Base-by-base conservation (phyloP, 2,797 vertebrate species). In the Pachyuromys duprasi region DNA sequence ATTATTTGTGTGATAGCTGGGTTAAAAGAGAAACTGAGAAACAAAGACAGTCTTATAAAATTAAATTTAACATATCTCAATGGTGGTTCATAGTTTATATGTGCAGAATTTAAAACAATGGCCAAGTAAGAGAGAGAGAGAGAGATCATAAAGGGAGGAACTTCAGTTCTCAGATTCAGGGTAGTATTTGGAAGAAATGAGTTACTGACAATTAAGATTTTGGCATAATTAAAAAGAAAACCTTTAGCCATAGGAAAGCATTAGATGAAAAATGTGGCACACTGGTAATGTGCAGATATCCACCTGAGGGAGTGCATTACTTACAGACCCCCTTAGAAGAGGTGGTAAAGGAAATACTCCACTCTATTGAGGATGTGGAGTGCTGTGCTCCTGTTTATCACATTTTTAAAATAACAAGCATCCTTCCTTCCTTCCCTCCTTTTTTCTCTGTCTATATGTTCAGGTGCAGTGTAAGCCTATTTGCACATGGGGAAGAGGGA, bases 121-220 rank as follows among this genome's bases (percentile, higher is more conserved):
- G 18, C 33, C 78, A 65, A 42, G 42, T 49, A 62, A 70, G 7
- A 86, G 72, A 53, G 36, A 18, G 20, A 33, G 57, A 63, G 18
- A 39, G 39, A 80, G 22, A 88, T n/a, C 36, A 88, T 90, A 11
- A 94, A 74, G 5, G 86, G 26, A 91, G 36, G 86, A 76, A 69
- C 22, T 78, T 53, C 88, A 84, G 69, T 18, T 65, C 67, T 53
- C 42, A 49, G 9, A n/a, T 39, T 89, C 8, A 62, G 28, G n/a
- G 11, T 78, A 11, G 12, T 31, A 93, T 63, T 89, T 82, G 72
- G 12, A 79, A 89, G 15, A 95, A 76, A 86, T 86, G 11, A 89
- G 67, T 75, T 76, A 45, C 57, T n/a, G 31, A 76, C 88, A 72
- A 33, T 72, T 86, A 93, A 45, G 49, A 86, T 81, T 94, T 81